Percentiles rank a stretch among this genome's conserved stretches.
phyloP scores from a whole-genome alignment of 2,797 vertebrate genomes.

The Smutsia temminckii region DNA sequence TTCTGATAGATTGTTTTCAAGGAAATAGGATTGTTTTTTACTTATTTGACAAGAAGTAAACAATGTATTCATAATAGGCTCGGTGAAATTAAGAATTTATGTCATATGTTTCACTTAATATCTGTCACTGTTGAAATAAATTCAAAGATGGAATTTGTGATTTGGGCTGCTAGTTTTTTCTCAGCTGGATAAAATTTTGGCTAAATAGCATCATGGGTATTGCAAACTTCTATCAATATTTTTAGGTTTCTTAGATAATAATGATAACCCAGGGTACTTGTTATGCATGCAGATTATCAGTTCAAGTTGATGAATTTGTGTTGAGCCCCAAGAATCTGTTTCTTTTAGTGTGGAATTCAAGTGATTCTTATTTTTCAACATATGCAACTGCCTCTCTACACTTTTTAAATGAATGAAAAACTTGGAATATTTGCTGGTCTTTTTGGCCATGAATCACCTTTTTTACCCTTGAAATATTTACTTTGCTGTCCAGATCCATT shows the following conservation, averaged over 20 bases:
- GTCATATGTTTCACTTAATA: neutral
- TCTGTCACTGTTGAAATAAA: neutral
- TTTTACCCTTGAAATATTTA: neutral
- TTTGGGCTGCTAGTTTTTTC: neutral
- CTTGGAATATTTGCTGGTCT: neutral
- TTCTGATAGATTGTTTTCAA: neutral
- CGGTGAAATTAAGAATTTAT: neutral
- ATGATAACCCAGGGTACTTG: neutral
- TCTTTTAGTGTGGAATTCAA: neutral
- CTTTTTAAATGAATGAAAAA: neutral
- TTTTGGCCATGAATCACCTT: neutral
- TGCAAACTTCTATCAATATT: neutral
- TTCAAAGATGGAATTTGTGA: neutral
- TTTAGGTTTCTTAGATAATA: neutral
- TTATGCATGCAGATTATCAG: neutral
- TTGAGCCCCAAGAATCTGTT: neutral
- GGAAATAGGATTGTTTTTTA: neutral
- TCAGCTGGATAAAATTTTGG: neutral
- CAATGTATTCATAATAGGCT: neutral
- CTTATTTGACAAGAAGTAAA: neutral
- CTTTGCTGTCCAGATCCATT: neutral
- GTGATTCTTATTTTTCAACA: neutral
- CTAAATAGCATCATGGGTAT: neutral
- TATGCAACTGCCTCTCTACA: neutral
- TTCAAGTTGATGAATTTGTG: neutral